These are phyloP conservation scores for Beroe ovata DNA, from an alignment of 37 sponge, comb jelly and placozoan species.

Conservation along the genomic window DNA sequence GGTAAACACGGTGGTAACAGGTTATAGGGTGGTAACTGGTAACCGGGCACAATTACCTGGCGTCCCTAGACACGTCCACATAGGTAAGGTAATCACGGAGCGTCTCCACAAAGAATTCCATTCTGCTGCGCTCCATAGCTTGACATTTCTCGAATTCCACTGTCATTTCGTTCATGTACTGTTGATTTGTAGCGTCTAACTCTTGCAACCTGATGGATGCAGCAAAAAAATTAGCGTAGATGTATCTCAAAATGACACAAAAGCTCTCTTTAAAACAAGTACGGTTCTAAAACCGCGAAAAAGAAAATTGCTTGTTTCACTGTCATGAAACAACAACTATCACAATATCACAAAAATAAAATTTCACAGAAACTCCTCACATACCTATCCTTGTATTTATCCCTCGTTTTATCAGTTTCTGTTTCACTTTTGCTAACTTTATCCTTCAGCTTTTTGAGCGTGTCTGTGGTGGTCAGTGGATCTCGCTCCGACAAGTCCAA, in stretches of 20 bases:
- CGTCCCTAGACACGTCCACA: slow-evolving; percentile 31
- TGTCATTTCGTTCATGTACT: slow-evolving; percentile 80
- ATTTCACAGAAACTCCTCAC: slow-evolving; percentile 4
- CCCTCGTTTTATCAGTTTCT: slow-evolving; percentile 71
- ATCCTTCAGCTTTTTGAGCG: slow-evolving; percentile 50
- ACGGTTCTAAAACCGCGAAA: neutral
- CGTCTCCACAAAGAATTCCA: slow-evolving; percentile 78
- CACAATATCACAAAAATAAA: too few relatives aligned
- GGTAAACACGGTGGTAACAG: too few relatives aligned
- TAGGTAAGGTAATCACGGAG: slow-evolving; percentile 34
- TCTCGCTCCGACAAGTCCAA: slow-evolving; percentile 16
- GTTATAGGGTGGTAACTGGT: too few relatives aligned
- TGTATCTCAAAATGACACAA: too few relatives aligned
- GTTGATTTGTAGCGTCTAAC: slow-evolving; percentile 43
- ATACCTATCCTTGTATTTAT: slow-evolving; percentile 75
- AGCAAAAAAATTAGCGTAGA: too few relatives aligned
- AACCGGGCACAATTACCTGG: too few relatives aligned
- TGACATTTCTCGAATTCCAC: slow-evolving; percentile 84
- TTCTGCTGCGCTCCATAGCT: slow-evolving; percentile 72
- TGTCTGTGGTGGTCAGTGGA: slow-evolving; percentile 34
- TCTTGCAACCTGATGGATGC: slow-evolving; percentile 56
- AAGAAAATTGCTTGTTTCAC: too few relatives aligned
- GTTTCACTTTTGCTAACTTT: slow-evolving; percentile 56
- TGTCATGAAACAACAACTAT: neutral
- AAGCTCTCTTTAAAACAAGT: too few relatives aligned